phyloP scores from a whole-genome alignment of 2,888 invertebrate species.

The Caenorhabditis sinica region DNA sequence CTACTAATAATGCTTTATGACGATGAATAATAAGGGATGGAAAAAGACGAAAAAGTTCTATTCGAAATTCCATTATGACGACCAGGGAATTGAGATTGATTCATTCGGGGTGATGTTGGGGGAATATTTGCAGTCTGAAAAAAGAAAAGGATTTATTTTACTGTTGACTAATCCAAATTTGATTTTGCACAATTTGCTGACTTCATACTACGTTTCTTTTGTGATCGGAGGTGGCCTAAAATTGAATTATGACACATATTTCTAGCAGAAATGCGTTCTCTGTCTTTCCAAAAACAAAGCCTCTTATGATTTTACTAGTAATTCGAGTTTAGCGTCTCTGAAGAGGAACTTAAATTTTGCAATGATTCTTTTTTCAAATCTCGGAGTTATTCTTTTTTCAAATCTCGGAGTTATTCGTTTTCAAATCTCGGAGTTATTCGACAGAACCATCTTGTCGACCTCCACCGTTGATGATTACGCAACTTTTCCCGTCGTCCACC shows the following conservation, averaged over 20 bases:
- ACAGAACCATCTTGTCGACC: slow-evolving; percentile 17
- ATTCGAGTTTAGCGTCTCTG: not conserved
- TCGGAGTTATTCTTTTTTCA: not conserved
- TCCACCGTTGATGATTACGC: slow-evolving; percentile 32
- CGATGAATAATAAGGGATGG: not conserved
- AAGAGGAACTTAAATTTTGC: not conserved
- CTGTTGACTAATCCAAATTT: slow-evolving; percentile 7
- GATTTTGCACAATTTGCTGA: slow-evolving; percentile 2
- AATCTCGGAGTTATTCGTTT: not conserved
- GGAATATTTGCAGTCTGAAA: slow-evolving; percentile 28
- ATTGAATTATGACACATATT: slow-evolving; percentile 38
- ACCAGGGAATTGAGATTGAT: slow-evolving; percentile 37
- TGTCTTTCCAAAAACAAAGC: slow-evolving; percentile 10
- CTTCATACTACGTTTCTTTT: slow-evolving; percentile 5
- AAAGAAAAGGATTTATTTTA: not conserved
- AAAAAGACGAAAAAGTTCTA: slow-evolving; percentile 11
- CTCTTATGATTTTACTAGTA: not conserved
- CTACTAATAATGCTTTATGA: slow-evolving; percentile 41
- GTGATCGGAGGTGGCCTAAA: slow-evolving; percentile 8
- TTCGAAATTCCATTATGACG: slow-evolving; percentile 50
- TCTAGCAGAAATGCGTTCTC: not conserved
- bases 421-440: not conserved
- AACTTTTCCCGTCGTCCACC: slow-evolving; percentile 19
- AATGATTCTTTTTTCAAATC: not conserved
- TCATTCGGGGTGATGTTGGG: slow-evolving; percentile 1